Evolutionary conservation across 2,113 vertebrate genomes (phyloP).

Genomic region (Perca fluviatilis): DNA sequence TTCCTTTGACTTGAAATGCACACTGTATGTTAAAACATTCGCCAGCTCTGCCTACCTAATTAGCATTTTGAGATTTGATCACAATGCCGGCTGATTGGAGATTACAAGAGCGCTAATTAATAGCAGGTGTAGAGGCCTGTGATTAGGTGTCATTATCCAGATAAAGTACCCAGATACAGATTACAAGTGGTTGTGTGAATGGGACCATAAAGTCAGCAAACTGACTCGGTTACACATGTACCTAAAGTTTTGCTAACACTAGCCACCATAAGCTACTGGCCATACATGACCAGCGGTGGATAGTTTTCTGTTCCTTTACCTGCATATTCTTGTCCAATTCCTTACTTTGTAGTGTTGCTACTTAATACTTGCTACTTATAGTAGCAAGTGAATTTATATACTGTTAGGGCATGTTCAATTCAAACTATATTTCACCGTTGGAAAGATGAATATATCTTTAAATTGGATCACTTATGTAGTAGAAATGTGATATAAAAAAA

Average conservation of each 20-base stretch:
- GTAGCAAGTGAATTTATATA: no score
- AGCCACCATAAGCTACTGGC: neutral
- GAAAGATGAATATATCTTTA: no score
- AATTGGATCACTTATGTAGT: no score
- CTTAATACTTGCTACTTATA: no score
- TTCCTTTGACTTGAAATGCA: neutral
- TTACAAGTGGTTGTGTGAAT: neutral
- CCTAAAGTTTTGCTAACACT: neutral
- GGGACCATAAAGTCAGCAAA: neutral
- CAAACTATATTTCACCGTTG: no score
- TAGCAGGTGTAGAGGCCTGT: neutral
- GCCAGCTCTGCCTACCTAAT: neutral
- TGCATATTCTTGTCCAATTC: neutral
- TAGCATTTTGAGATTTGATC: slow-evolving; percentile 3
- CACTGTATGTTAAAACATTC: neutral
- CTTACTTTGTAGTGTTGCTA: neutral
- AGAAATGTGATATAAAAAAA: no score
- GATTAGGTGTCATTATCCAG: neutral
- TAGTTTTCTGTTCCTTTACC: neutral
- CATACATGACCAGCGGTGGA: neutral
- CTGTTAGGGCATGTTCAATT: no score
- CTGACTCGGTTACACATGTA: neutral
- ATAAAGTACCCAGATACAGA: neutral
- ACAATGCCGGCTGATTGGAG: neutral
- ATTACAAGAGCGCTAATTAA: neutral